Base-by-base conservation (phyloP, 2,888 invertebrate species). In the Portevinia maculata region DNA sequence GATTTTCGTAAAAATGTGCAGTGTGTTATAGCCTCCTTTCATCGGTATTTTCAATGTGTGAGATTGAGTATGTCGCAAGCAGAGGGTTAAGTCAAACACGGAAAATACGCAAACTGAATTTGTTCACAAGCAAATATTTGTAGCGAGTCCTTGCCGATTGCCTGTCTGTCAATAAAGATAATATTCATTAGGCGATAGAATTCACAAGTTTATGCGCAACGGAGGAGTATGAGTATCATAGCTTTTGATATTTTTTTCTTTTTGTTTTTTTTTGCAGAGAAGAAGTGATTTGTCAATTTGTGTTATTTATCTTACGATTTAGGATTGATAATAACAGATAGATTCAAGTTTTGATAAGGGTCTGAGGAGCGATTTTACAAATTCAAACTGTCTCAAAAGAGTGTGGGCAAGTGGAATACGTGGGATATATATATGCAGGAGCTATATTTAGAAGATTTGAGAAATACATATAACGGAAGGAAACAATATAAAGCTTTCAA, bases 111-210 rank as follows among this genome's bases (percentile, higher is more conserved):
- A 78, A 83, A 83, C 76, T 76, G 78, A 83, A 78, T 83, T 83
- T 78, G 67, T 83, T 83, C 83, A 65, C 73, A 57, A 62, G 19
- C 34, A 83, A 83, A 83, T 83, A 78, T 83, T 78, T 78, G 78
- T 65, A 78, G 37, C 62, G 62, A 67, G 46, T 83, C 64, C 46
- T 69, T 64, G 69, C 39, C 74, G 64, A 81, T 81, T 83, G 83
- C 83, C 76, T 67, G 83, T 67, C 71, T 78, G 71, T 83, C 83
- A 83, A 83, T 83, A 78, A 78, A 83, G 71, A 83, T 76, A 78
- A 76, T 83, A 78, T 83, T 83, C 83, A 83, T 83, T 78, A 76
- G 76, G 78, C 71, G 73, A 83, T 83, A 73, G 76, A 67, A 83
- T 83, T 83, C 78, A 44, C 73, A 83, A 73, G 76, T 76, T n/a